A percentile compares a stretch with the other conserved stretches of the same genome.
These are phyloP conservation scores for Brachyptera risi DNA, from an alignment of 2,888 invertebrate genomes.

Conservation along the genomic window DNA sequence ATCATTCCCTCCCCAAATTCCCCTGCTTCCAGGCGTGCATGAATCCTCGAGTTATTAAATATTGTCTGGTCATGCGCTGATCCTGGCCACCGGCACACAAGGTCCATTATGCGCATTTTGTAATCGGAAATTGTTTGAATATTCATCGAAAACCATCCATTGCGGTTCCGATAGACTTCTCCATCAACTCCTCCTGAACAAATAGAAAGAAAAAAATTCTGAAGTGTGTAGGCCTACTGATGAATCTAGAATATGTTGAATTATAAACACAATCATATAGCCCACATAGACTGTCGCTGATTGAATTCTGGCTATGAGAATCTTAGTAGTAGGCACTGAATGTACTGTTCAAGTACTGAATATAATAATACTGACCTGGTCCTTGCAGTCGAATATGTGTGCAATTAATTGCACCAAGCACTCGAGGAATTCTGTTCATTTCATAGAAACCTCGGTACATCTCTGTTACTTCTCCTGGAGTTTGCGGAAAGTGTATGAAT, in stretches of 20 bases:
- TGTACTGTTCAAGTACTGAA: neutral
- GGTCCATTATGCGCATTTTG: conserved; percentile 15
- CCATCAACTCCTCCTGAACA: conserved; percentile 18
- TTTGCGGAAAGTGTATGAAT: neutral
- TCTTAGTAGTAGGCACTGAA: neutral
- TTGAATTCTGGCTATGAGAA: too few relatives aligned
- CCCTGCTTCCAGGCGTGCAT: conserved; percentile 14
- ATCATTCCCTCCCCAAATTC: conserved; percentile 29
- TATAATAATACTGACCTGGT: neutral
- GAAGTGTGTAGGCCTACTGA: too few relatives aligned
- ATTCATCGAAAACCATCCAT: conserved; percentile 27
- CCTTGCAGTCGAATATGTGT: neutral
- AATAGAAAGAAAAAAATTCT: neutral
- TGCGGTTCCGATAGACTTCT: conserved; percentile 22
- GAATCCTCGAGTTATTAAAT: conserved; percentile 20
- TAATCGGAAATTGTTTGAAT: conserved; percentile 21
- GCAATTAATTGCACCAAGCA: neutral
- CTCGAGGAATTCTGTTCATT: neutral
- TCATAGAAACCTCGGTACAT: neutral
- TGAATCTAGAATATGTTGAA: too few relatives aligned
- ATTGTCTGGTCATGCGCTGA: conserved; percentile 22
- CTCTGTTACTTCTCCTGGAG: neutral
- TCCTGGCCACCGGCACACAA: conserved; percentile 25
- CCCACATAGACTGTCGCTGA: too few relatives aligned
- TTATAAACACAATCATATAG: too few relatives aligned